phyloP scores from a whole-genome alignment of 2,888 invertebrate genomes.

The Vesta saturnalis region DNA sequence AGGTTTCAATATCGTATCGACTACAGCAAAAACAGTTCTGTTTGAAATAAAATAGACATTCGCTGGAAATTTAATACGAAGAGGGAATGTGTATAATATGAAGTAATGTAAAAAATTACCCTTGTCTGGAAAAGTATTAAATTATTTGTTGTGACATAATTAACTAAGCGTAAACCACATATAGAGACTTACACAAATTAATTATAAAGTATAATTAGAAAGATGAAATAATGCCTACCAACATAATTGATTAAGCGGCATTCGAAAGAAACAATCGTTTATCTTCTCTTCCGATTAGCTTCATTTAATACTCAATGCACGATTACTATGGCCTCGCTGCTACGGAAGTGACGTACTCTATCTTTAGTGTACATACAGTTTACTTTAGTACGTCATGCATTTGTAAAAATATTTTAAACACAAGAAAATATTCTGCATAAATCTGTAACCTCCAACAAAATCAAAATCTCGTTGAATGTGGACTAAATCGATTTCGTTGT shows the following conservation, averaged over 20 bases:
- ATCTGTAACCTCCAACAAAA: not conserved
- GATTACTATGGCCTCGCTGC: slow-evolving; percentile 52
- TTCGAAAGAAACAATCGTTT: not conserved
- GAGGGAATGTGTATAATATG: too few species aligned
- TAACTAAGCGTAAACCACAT: not conserved
- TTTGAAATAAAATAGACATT: too few species aligned
- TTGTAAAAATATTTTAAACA: not conserved
- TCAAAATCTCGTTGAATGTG: too few species aligned
- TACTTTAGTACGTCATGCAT: not conserved
- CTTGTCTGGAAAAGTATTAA: not conserved
- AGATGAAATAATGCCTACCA: slow-evolving; percentile 37
- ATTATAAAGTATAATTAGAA: slow-evolving; percentile 33
- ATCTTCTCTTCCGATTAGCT: slow-evolving; percentile 32
- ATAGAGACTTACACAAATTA: too few species aligned
- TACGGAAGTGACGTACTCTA: slow-evolving; percentile 55
- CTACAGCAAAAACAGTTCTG: too few species aligned
- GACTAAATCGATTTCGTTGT: too few species aligned
- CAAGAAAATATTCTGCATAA: not conserved
- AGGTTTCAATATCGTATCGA: too few species aligned
- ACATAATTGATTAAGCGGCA: slow-evolving; percentile 33
- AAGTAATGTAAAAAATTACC: too few species aligned
- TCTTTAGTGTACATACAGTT: slow-evolving; percentile 42
- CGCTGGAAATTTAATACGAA: too few species aligned
- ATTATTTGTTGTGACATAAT: not conserved
- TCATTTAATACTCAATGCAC: slow-evolving; percentile 26